Percentiles rank a stretch among this genome's conserved stretches.
Evolutionary conservation across 2,113 vertebrate genomes (phyloP).

Genomic region (Aegithalos caudatus): DNA sequence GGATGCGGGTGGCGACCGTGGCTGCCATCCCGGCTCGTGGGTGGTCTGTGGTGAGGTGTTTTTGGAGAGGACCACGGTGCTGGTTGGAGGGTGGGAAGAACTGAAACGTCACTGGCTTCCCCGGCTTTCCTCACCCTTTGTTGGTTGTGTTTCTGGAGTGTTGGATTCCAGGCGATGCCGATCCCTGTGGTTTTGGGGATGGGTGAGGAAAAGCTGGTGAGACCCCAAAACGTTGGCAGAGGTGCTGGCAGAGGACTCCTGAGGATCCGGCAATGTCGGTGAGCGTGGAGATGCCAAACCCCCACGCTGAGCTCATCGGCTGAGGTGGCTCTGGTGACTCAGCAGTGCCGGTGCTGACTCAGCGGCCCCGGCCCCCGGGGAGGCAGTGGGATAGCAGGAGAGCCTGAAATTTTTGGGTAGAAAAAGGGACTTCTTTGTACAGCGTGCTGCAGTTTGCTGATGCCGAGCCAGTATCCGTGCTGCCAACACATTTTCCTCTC

Average conservation of each 20-base stretch:
- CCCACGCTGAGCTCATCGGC: slow-evolving; percentile 46
- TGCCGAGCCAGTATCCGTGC: accelerated
- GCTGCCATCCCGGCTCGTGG: accelerated
- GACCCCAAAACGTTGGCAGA: background rate
- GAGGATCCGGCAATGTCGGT: background rate
- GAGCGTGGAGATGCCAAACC: background rate
- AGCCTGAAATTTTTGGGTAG: background rate
- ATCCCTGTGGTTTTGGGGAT: accelerated
- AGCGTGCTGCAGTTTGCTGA: accelerated
- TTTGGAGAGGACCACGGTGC: background rate
- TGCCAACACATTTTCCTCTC: background rate
- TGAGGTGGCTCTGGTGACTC: slow-evolving; percentile 42
- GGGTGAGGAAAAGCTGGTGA: background rate
- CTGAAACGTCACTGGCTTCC: accelerated
- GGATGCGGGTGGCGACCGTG: accelerated
- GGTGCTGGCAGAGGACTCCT: background rate
- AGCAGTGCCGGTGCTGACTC: slow-evolving; percentile 21
- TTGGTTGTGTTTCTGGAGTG: accelerated
- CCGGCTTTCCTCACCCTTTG: background rate
- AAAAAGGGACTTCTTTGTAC: background rate
- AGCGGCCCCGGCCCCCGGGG: background rate
- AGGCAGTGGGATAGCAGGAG: background rate
- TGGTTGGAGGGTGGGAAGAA: background rate
- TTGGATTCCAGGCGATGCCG: accelerated
- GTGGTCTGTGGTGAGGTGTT: background rate